Evolutionary conservation across 2,888 invertebrate genomes (phyloP).

Genomic region (Tyria jacobaeae): DNA sequence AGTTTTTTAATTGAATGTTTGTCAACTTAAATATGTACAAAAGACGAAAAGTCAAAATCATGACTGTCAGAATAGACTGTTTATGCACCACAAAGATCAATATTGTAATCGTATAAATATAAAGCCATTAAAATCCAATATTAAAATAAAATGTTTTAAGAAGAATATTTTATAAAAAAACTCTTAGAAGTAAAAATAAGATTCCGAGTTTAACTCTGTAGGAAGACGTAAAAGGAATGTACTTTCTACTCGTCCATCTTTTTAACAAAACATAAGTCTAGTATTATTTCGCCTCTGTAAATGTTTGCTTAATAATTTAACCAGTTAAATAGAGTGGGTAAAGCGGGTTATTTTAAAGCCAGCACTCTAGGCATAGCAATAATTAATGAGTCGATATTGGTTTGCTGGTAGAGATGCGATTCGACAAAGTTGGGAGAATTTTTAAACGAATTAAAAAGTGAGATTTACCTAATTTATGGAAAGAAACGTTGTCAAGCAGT

Average conservation of each 20-base stretch:
- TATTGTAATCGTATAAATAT: too few species aligned
- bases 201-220: not conserved
- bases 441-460: not conserved
- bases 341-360: constrained; percentile 62
- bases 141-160: too few species aligned
- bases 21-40: too few species aligned
- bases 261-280: not conserved
- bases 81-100: too few species aligned
- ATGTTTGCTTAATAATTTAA: constrained; percentile 53
- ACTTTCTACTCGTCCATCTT: not conserved
- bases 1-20: too few species aligned
- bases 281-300: constrained; percentile 29
- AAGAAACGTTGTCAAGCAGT: too few species aligned
- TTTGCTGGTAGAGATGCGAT: constrained; percentile 34
- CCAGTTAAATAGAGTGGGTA: constrained; percentile 50
- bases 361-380: constrained; percentile 58
- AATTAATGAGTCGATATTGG: constrained; percentile 69
- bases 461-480: too few species aligned
- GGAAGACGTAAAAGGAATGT: not conserved
- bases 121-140: too few species aligned
- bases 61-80: too few species aligned
- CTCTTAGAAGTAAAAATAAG: not conserved
- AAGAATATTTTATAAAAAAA: too few species aligned
- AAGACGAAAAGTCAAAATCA: too few species aligned
- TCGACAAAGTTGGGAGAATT: constrained; percentile 21